Evolutionary conservation across 1,140 invertebrate species (phyloP), one percentile per base, ranked within the genome.

Genomic region (Nephotettix cincticeps): DNA sequence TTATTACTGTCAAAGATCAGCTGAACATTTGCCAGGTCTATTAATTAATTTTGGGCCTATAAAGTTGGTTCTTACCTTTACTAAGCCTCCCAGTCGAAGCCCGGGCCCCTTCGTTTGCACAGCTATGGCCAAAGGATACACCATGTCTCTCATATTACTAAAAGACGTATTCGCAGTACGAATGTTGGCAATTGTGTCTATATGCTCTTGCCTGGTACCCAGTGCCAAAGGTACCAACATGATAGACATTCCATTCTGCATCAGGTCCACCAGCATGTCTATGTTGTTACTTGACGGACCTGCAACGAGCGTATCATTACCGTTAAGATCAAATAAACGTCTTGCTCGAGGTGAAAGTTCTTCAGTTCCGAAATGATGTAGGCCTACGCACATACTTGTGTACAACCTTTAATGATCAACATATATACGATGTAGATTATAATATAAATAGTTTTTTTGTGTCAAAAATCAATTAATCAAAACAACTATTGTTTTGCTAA

Each of bases 51-150:
- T 25, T 47, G 1, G 1, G 25, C 72, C 64, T 56, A 71, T 17
- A 40, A 9, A 9, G 17, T 40, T 9, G 30, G 17, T 19, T 86
- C 87, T 84, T 87, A 96, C 94, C 54, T 94, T 95, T 83, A 94
- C 91, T 43, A 98, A 84, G 2, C 98, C 84, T 6, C 96, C 96
- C 75, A 96, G 98, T 81, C 97, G 88, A 75, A 99, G 98, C 85
- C 99, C 96, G 0, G 96, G 96, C 13, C 97, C 97, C 82, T 98
- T 98, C 1, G 96, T 98, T 77, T 99, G 96, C 43, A 99, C 83
- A 32, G 96, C 96, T 80, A 99, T 96, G 17, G 93, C 96, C 19
- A 98, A 86, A 1, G 95, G 93, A 78, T 92, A 25, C 56, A 61
- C 56, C 23, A 14, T 25, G 25, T 61, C 25, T 25, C 23, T 25